Base-by-base conservation (phyloP, 1,140 invertebrate species). In the Panagrolaimus sp. region DNA sequence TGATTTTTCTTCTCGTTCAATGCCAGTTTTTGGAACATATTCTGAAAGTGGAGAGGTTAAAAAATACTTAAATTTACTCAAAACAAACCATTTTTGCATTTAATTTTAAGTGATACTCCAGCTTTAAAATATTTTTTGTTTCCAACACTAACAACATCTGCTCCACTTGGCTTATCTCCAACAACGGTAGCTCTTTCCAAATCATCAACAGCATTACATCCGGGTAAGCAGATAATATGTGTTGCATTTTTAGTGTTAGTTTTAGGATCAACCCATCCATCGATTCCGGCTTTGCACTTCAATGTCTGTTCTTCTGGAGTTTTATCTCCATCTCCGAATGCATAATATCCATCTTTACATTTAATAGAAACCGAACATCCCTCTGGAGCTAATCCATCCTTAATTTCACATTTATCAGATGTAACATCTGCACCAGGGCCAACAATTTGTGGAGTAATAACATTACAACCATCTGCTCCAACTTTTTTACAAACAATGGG, bases 161-260 rank as follows among this genome's bases (percentile, higher is more conserved):
- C n/a, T 9, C 16, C 27, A 27, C 20, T 11, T 13, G 51, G 51
- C n/a, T 57, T 20, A 20, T 57, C 27, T 38, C 31, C 31, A 27
- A 57, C 51, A 25, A 57, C 8, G 20, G 20, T 27, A n/a, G 51
- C 51, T 25, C 51, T 20, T 20, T 57, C 11, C 4, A 27, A 57
- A 57, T 13, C 20, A 25, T 57, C 20, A 57, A 20, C 51, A 57
- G 51, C 51, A 20, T 14, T 9, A 23, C 51, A 57, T 57, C 51
- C 51, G 8, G 51, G 51, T 16, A 57, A 57, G 20, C 51, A 57
- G 51, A 57, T 57, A 57, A 57, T 57, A 27, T 57, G 51, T 25
- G 20, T 20, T 3, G 51, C 27, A 27, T 57, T 57, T 4, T 20
- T 20, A 4, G 9, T 57, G 9, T 57, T 57, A 25, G 51, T 57